These are phyloP conservation scores for Globodera rostochiensis DNA, from an alignment of 1,140 invertebrate species.

Conservation along the genomic window DNA sequence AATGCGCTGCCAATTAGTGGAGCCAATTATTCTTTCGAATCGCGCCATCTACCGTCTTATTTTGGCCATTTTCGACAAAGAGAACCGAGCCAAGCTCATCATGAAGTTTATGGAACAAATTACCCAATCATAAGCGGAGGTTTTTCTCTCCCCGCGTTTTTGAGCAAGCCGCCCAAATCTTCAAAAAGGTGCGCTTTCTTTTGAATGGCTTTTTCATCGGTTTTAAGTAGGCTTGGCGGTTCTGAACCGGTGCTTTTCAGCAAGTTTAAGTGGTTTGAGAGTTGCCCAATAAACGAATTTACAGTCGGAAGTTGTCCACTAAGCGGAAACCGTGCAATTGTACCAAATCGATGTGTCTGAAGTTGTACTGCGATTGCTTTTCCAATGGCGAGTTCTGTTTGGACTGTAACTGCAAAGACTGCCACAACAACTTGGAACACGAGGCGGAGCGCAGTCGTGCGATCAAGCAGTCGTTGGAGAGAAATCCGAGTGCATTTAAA, in stretches of 20 bases:
- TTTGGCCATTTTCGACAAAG: neutral
- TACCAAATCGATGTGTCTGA: slow-evolving; percentile 96
- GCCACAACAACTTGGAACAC: slow-evolving; percentile 92
- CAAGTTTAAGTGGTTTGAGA: no score
- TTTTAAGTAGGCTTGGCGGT: neutral
- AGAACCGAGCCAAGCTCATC: neutral
- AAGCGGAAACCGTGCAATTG: slow-evolving; percentile 92
- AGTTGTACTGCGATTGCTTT: slow-evolving; percentile 99
- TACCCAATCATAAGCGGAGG: neutral
- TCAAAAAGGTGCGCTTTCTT: neutral
- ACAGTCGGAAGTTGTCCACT: slow-evolving; percentile 53
- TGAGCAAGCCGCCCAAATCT: neutral
- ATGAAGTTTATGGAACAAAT: neutral
- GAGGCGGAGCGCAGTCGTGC: slow-evolving; percentile 91
- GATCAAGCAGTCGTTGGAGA: slow-evolving; percentile 85
- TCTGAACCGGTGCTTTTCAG: no score
- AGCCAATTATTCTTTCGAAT: neutral
- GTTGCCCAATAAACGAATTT: neutral
- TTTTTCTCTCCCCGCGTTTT: neutral
- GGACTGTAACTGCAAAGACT: slow-evolving; percentile 96
- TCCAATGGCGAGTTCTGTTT: slow-evolving; percentile 99
- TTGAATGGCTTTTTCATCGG: neutral
- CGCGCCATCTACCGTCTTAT: neutral
- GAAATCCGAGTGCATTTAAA: slow-evolving; percentile 91
- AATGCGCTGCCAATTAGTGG: neutral